Conservation (phyloP, 2,113 vertebrate genomes). For the Pteronura brasiliensis region DNA sequence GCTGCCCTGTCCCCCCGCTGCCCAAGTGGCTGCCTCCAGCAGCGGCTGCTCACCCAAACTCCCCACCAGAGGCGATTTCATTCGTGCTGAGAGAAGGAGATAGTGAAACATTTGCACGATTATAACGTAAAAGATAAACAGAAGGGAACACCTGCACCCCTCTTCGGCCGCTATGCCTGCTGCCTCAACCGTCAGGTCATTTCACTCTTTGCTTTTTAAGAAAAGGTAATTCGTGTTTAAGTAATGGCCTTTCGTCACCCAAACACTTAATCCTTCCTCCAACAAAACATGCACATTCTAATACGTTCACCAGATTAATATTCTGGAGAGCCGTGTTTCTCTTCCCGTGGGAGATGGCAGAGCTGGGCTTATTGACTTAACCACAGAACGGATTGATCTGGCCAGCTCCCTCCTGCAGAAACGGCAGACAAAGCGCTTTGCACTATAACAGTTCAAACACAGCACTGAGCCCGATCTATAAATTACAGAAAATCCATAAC, state of each 20-base stretch:
- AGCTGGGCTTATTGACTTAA: neutral
- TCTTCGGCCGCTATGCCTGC: rapidly evolving
- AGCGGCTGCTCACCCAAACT: rapidly evolving
- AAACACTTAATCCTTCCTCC: neutral
- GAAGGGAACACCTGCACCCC: neutral
- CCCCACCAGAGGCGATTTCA: neutral
- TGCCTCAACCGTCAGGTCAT: rapidly evolving
- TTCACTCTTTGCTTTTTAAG: neutral
- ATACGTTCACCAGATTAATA: neutral
- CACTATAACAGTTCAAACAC: neutral
- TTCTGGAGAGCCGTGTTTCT: neutral
- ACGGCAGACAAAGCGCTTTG: neutral
- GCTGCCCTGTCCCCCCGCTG: neutral
- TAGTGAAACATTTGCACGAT: rapidly evolving
- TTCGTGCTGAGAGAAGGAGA: neutral
- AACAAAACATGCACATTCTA: rapidly evolving
- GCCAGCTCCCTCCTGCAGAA: neutral
- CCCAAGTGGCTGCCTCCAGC: neutral
- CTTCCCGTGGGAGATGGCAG: rapidly evolving
- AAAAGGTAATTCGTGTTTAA: neutral
- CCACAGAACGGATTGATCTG: rapidly evolving
- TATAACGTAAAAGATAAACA: neutral
- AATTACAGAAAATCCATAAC: neutral
- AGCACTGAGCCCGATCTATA: neutral
- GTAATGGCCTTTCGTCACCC: neutral